These are phyloP conservation scores for Myotis vivesi DNA, from an alignment of 2,797 vertebrate species.

Conservation along the genomic window DNA sequence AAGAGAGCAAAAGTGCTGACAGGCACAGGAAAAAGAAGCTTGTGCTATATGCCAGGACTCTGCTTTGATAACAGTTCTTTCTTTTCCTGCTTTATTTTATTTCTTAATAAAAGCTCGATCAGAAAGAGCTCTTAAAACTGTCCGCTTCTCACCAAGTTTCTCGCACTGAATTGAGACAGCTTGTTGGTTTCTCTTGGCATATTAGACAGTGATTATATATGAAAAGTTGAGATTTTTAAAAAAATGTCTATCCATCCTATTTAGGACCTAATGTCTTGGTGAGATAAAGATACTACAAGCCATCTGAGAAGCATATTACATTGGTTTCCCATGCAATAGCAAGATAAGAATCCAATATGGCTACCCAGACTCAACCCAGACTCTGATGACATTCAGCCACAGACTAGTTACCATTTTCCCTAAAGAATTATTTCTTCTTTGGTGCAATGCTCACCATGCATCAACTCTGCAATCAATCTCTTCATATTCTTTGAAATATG, in stretches of 20 bases:
- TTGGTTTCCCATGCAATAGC: not conserved
- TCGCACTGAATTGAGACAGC: not conserved
- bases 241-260: not conserved
- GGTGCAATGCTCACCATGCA: not conserved
- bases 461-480: not conserved
- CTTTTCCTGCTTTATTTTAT: slow-evolving; percentile 49
- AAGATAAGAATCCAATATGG: slow-evolving; percentile 5
- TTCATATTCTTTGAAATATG: slow-evolving; percentile 13
- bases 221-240: not conserved
- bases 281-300: slow-evolving; percentile 33
- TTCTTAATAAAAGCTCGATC: slow-evolving; percentile 38
- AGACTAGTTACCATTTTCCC: not conserved
- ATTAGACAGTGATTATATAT: not conserved
- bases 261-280: not conserved
- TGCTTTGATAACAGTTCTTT: slow-evolving; percentile 33
- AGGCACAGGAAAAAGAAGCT: slow-evolving; percentile 29
- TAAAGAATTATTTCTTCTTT: not conserved
- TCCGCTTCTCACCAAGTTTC: slow-evolving; percentile 31
- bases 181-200: slow-evolving; percentile 12
- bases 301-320: not conserved
- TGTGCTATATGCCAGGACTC: not conserved
- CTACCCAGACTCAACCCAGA: not conserved
- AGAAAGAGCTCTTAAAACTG: slow-evolving; percentile 32
- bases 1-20: slow-evolving; percentile 20
- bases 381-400: not conserved